Percentiles rank a stretch among this genome's conserved stretches.
These are phyloP conservation scores for Hyles lineata DNA, from an alignment of 2,888 invertebrate species.

Conservation along the genomic window DNA sequence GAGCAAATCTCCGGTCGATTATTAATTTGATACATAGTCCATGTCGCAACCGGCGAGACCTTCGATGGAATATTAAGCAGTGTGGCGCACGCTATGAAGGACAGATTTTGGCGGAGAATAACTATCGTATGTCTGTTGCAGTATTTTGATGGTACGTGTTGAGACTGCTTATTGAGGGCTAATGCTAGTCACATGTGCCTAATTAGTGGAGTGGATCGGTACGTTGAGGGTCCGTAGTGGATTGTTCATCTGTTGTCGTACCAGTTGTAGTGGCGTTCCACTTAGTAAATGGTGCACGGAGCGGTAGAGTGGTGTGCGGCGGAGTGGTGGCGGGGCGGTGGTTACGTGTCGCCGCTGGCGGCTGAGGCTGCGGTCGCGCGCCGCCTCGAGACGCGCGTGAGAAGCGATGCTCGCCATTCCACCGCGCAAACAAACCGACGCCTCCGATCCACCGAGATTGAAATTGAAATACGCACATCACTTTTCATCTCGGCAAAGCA, in stretches of 20 bases:
- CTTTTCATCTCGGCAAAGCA: not conserved
- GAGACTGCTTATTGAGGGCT: not conserved
- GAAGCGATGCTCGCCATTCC: slow-evolving; percentile 44
- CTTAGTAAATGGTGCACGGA: slow-evolving; percentile 73
- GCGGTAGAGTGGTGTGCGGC: slow-evolving; percentile 39
- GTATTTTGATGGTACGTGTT: not conserved
- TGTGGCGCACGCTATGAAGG: slow-evolving; percentile 38
- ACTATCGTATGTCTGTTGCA: slow-evolving; percentile 27
- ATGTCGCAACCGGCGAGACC: slow-evolving; percentile 18
- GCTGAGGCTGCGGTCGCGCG: slow-evolving; percentile 45
- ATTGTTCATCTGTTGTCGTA: slow-evolving; percentile 49
- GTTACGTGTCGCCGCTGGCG: slow-evolving; percentile 70
- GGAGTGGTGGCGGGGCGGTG: slow-evolving; percentile 36
- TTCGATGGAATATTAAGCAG: slow-evolving; percentile 44
- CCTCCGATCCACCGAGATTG: not conserved
- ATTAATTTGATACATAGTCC: slow-evolving; percentile 22
- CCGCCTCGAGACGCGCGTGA: slow-evolving; percentile 39
- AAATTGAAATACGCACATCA: slow-evolving; percentile 11
- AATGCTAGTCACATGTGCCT: not conserved
- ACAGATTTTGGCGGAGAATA: slow-evolving; percentile 28
- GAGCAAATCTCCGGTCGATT: slow-evolving; percentile 9
- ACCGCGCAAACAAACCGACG: slow-evolving; percentile 13
- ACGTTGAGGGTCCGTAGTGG: not conserved
- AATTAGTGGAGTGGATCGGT: not conserved
- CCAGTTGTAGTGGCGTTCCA: slow-evolving; percentile 63